Conservation (phyloP, 2,797 vertebrate genomes). For the Lycodopsis pacificus region DNA sequence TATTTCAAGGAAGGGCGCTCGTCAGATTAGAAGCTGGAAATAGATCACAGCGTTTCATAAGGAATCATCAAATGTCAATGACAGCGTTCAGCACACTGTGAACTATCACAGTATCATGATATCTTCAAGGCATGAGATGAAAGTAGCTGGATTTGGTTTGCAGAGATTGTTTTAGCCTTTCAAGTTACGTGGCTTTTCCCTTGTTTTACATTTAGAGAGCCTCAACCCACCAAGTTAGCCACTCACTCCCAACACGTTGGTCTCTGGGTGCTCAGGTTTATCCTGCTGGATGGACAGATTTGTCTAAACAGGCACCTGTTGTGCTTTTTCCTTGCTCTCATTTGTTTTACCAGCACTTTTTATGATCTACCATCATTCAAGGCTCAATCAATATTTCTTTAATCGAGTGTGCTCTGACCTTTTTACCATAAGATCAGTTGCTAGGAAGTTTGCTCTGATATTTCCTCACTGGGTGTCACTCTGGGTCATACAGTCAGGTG, state of each 20-base stretch:
- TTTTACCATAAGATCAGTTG: background rate
- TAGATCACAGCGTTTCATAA: conserved; percentile 19
- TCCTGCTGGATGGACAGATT: background rate
- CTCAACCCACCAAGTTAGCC: background rate
- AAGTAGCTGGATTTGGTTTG: conserved; percentile 9
- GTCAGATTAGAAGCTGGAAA: conserved; percentile 39
- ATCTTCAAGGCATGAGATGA: conserved; percentile 9
- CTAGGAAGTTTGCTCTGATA: background rate
- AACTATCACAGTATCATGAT: conserved; percentile 13
- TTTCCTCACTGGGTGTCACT: conserved; percentile 26
- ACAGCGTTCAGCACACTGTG: conserved; percentile 1
- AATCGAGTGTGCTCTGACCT: background rate
- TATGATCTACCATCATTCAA: background rate
- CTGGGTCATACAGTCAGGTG: conserved; percentile 39
- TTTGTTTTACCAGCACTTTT: background rate
- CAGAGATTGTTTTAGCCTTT: background rate
- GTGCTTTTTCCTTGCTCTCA: background rate
- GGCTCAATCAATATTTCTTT: background rate
- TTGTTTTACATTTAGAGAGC: background rate
- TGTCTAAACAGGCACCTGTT: background rate
- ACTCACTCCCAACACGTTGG: background rate
- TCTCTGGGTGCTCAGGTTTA: background rate
- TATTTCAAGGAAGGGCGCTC: conserved; percentile 6
- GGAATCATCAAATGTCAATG: conserved; percentile 46
- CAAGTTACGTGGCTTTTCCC: background rate